Percentiles rank a stretch among this genome's conserved stretches.
phyloP scores from a whole-genome alignment of 2,888 invertebrate species.

The Zonitis immaculata region DNA sequence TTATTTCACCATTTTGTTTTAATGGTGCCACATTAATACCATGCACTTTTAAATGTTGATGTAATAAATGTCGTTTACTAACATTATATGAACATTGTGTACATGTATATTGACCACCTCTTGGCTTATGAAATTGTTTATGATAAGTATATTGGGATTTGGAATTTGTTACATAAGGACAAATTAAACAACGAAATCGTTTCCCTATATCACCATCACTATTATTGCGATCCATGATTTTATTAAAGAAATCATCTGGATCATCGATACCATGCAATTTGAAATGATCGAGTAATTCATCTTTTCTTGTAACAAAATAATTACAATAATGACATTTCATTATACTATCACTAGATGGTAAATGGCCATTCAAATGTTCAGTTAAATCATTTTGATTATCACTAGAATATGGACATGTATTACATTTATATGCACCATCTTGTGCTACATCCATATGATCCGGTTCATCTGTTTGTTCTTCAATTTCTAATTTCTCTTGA shows the following conservation, averaged over 20 bases:
- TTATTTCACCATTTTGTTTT: constrained; percentile 36
- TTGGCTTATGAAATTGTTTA: constrained; percentile 76
- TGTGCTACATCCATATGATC: constrained; percentile 45
- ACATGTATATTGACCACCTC: constrained; percentile 74
- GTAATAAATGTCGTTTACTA: constrained; percentile 72
- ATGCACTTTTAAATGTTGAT: constrained; percentile 77
- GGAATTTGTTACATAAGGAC: constrained; percentile 81
- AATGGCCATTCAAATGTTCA: constrained; percentile 66
- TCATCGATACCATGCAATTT: constrained; percentile 60
- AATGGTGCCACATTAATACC: constrained; percentile 54
- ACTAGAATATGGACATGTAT: constrained; percentile 68
- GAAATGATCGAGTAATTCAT: constrained; percentile 65
- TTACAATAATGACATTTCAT: constrained; percentile 79
- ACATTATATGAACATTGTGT: constrained; percentile 78
- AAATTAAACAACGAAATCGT: constrained; percentile 71
- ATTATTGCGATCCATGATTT: constrained; percentile 40
- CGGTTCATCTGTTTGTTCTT: constrained; percentile 43
- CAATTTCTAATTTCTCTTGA: constrained; percentile 49
- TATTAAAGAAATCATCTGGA: constrained; percentile 55
- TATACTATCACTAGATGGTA: constrained; percentile 61
- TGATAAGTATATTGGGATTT: constrained; percentile 84
- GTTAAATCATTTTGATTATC: constrained; percentile 57
- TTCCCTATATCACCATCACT: constrained; percentile 50
- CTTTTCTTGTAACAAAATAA: constrained; percentile 68
- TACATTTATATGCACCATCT: constrained; percentile 53